Conservation (phyloP, 2,797 vertebrate species). For the Acrossocheilus wenchowensis region DNA sequence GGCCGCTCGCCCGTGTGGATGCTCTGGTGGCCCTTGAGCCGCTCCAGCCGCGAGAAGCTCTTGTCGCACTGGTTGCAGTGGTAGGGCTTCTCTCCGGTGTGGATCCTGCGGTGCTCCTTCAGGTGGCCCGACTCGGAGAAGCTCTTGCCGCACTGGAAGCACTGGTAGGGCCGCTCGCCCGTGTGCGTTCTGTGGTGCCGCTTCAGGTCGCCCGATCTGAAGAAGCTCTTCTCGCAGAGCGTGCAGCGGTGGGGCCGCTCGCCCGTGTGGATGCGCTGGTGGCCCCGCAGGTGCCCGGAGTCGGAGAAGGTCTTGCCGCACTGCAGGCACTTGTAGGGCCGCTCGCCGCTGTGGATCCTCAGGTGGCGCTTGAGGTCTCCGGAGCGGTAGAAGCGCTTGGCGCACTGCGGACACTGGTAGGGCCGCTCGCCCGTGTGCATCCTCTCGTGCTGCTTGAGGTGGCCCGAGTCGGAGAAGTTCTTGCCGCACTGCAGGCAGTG, state of each 20-base stretch:
- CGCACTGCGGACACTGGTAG: slow-evolving; percentile 59
- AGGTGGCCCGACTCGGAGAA: slow-evolving; percentile 61
- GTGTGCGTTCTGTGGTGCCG: slow-evolving; percentile 61
- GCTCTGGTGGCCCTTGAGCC: slow-evolving; percentile 62
- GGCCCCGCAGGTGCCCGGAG: slow-evolving; percentile 59
- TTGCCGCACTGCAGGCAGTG: slow-evolving; percentile 60
- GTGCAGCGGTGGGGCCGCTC: slow-evolving; percentile 58
- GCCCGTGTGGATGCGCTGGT: slow-evolving; percentile 61
- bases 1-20: slow-evolving; percentile 62
- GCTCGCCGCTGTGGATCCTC: slow-evolving; percentile 59
- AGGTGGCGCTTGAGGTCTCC: slow-evolving; percentile 59
- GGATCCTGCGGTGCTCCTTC: slow-evolving; percentile 60
- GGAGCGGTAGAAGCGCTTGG: slow-evolving; percentile 60
- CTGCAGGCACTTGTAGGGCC: slow-evolving; percentile 60
- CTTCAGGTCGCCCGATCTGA: slow-evolving; percentile 53
- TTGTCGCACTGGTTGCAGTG: slow-evolving; percentile 62
- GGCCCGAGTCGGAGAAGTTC: slow-evolving; percentile 58
- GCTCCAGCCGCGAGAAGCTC: slow-evolving; percentile 61
- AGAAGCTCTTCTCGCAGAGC: slow-evolving; percentile 63
- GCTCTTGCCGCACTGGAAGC: slow-evolving; percentile 61
- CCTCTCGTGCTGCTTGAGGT: slow-evolving; percentile 61
- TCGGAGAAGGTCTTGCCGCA: slow-evolving; percentile 59
- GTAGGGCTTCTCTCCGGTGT: slow-evolving; percentile 61
- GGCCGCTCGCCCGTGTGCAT: slow-evolving; percentile 61
- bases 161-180: slow-evolving; percentile 60